Base-by-base conservation (phyloP, 2,888 invertebrate genomes). In the Parascotia fuliginaria region DNA sequence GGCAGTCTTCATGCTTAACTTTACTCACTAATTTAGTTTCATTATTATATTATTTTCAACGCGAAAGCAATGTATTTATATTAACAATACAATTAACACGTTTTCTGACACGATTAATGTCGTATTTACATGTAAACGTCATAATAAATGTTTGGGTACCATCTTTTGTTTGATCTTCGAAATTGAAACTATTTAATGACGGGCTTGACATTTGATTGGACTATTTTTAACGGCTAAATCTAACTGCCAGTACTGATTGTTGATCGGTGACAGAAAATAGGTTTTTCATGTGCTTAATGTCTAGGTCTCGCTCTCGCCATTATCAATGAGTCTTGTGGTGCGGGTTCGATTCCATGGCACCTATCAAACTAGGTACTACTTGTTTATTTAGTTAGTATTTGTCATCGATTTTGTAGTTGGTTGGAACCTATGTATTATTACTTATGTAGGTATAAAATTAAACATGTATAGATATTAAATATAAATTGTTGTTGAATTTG, bases 111-210 rank as follows among this genome's bases (percentile, higher is more conserved):
- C 65, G 59, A 73, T 74, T 69, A 70, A 61, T 68, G 67, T 65
- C 68, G 69, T 71, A 73, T 78, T 75, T 76, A 65, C 73, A 74
- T 79, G 73, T 79, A 79, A 79, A 85, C 79, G 82, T 86, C 87
- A 86, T 83, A 74, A 66, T 77, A 81, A 74, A 69, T 73, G 71
- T 69, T 74, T 67, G 72, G 75, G 73, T 66, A 73, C 65, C 66
- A 72, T 81, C 85, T 79, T 81, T 87, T 87, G 87, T 87, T 88
- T 85, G 81, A 62, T 70, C 68, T 84, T 87, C 71, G 81, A 84
- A 88, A 82, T 83, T 87, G 72, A 85, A 87, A 88, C 83, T 75
- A 55, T 56, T 67, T 70, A 75, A 69, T 68, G 70, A 69, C 68
- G 81, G 87, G 81, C 83, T 55, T 87, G 89, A 87, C 89, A 77